Base-by-base conservation (phyloP, 2,888 invertebrate genomes). In the Bursaphelenchus okinawaensis region DNA sequence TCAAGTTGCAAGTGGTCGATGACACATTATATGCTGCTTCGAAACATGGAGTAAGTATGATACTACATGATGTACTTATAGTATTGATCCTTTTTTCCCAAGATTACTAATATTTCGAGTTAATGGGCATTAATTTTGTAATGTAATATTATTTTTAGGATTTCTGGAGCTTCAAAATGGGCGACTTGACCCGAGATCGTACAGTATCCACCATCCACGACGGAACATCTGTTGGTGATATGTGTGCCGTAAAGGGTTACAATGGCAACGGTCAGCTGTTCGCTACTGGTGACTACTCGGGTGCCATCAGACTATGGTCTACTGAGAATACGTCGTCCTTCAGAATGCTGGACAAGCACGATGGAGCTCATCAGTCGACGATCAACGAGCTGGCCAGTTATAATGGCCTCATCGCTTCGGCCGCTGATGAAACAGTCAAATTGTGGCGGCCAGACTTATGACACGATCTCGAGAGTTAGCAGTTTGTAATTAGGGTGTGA, bases 161-260 rank as follows among this genome's bases (percentile, higher is more conserved):
- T 40, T 74, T 78, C 8, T 76, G 77, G 77, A 73, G 73, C 52
- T 75, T 76, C 65, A 72, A 72, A 4, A 54, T 75, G 66, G 54
- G 64, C 28, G 74, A 75, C 66, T 67, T 69, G 50, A 74, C 73
- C 57, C 71, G 77, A 2, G 76, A 77, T 52, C 76, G 75, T 54
- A 58, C 76, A 7, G 75, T 75, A 52, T 29, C 71, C 7, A 66
- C 73, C 12, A 73, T 76, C 0, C 78, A 78, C 55, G 68, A 70
- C 56, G 22, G 23, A 23, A 1, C n/a, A 40, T 40, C 31, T n/a
- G 22, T 59, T 4, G 50, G 51, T 57, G 50, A 59, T 22, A 27
- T 52, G 52, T 59, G 60, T 20, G 22, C 40, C 22, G 16, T 59
- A 12, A 19, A 59, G 28, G 19, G n/a, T 23, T 16, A 19, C 22